Conservation (phyloP, 2,888 invertebrate genomes). For the Cataglyphis livida region DNA sequence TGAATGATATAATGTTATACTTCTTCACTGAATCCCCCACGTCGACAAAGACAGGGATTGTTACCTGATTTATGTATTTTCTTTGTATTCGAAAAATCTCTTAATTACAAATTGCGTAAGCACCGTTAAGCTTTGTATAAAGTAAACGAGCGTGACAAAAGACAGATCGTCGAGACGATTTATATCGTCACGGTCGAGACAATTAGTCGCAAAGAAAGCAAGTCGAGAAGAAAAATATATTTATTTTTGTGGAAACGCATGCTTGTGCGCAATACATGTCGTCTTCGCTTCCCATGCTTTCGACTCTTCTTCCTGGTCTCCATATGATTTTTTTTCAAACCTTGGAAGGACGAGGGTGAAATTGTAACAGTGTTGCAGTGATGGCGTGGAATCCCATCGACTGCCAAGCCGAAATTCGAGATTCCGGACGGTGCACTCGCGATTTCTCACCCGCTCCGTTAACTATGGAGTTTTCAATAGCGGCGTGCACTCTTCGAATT, state of each 20-base stretch:
- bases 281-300: background rate
- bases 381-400: conserved; percentile 61
- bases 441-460: conserved; percentile 50
- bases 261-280: conserved; percentile 55
- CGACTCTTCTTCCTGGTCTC: conserved; percentile 18
- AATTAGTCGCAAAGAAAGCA: conserved; percentile 62
- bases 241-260: conserved; percentile 64
- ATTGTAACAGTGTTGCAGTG: conserved; percentile 53
- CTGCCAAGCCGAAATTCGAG: conserved; percentile 36
- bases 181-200: conserved; percentile 59
- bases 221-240: conserved; percentile 53
- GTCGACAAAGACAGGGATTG: conserved; percentile 15
- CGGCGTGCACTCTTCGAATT: conserved; percentile 25
- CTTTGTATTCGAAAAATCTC: background rate
- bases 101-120: conserved; percentile 17
- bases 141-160: conserved; percentile 7
- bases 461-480: conserved; percentile 50
- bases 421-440: conserved; percentile 32
- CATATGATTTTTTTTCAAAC: conserved; percentile 64
- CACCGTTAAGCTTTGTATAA: conserved; percentile 24
- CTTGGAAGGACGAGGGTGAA: conserved; percentile 60
- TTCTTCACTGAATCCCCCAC: background rate
- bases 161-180: conserved; percentile 48
- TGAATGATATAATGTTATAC: background rate
- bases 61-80: conserved; percentile 29